Percentiles rank a stretch among this genome's conserved stretches.
Conservation (phyloP, 2,888 invertebrate genomes). For the Hyppa rectilinea region DNA sequence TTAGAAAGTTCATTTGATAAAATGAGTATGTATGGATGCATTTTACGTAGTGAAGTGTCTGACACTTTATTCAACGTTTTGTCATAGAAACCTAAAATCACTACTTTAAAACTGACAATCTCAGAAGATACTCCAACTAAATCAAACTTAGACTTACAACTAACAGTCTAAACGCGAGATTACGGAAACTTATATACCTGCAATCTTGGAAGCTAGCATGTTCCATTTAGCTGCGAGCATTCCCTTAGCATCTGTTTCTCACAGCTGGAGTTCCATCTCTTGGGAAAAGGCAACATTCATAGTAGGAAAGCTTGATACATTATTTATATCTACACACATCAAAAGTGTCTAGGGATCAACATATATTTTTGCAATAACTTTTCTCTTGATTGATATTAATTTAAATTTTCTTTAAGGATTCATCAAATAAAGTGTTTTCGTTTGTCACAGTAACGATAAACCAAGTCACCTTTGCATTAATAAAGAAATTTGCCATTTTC, state of each 20-base stretch:
- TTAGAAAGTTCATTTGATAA: background rate
- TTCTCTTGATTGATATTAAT: too few relatives aligned
- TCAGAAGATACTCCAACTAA: background rate
- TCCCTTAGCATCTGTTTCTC: slow-evolving; percentile 55
- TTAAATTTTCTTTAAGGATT: too few relatives aligned
- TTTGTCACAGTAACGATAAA: too few relatives aligned
- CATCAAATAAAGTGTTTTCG: too few relatives aligned
- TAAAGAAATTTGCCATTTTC: too few relatives aligned
- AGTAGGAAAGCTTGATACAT: slow-evolving; percentile 35
- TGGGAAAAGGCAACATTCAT: slow-evolving; percentile 51
- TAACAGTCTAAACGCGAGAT: slow-evolving; percentile 18
- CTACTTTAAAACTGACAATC: slow-evolving; percentile 1
- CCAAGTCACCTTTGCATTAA: too few relatives aligned
- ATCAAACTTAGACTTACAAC: slow-evolving; percentile 4
- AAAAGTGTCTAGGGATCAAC: too few relatives aligned
- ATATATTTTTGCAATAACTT: too few relatives aligned
- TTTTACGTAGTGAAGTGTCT: background rate
- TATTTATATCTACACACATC: slow-evolving; percentile 58
- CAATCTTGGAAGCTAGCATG: slow-evolving; percentile 52
- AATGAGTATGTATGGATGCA: background rate
- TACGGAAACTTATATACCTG: slow-evolving; percentile 21
- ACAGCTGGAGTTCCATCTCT: slow-evolving; percentile 44
- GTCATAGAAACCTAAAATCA: background rate
- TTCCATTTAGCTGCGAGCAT: slow-evolving; percentile 47
- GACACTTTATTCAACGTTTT: background rate